Evolutionary conservation across 1,140 invertebrate species (phyloP), one percentile per base, ranked within the genome.

Genomic region (Gerris buenoi): DNA sequence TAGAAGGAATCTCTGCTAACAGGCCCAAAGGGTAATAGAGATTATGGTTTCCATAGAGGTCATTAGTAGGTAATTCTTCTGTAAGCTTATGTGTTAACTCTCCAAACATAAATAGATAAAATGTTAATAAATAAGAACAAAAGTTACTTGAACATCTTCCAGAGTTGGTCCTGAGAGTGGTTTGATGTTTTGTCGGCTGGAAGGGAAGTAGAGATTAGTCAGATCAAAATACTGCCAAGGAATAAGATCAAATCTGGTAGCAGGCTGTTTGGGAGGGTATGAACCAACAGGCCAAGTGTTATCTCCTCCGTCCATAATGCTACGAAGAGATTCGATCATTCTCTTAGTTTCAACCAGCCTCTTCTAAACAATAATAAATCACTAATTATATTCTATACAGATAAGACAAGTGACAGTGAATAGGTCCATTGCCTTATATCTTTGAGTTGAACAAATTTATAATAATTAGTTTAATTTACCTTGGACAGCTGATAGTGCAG

Each of bases 171-270:
- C 82, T 73, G 77, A 79, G 25, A 87, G 78, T 60, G 80, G 73
- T 60, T 78, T 77, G 1, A 86, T 72, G 62, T 81, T 85, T 56
- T 78, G 78, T 72, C 86, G 86, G 72, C 90, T 87, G 73, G 84
- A 84, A 3, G 85, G 81, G 72, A 88, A 81, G 74, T 87, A 92
- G 23, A 88, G 82, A 75, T 94, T 87, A n/a, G 87, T 87, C 58
- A 79, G 79, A 74, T 93, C 94, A 73, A 96, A 90, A 74, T 89
- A 86, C 25, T 87, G 84, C 88, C 90, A 95, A 26, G 83, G 83
- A 25, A 91, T 80, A 65, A 95, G 82, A 79, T 95, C 92, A 80
- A 94, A 95, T 67, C 93, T 84, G 70, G 83, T 86, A 23, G 81
- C 79, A 5, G 90, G 86, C 68, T 82, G 83, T 68, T 83, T 85